Base-by-base conservation (phyloP, 2,797 vertebrate species). In the Paratrypauchen microcephalus region DNA sequence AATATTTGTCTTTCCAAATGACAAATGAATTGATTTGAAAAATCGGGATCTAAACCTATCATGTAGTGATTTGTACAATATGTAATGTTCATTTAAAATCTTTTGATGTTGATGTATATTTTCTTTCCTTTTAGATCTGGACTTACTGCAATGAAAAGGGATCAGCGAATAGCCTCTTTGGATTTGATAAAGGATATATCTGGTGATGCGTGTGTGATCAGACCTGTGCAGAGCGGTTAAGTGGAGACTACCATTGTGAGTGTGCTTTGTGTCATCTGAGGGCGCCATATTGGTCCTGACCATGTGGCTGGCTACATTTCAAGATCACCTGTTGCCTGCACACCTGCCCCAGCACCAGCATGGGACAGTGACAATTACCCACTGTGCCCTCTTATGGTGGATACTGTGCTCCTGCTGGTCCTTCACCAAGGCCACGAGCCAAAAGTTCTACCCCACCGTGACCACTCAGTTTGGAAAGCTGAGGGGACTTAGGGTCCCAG, bases 381-480 rank as follows among this genome's bases (percentile, higher is more conserved):
- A 88, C 83, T 89, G 89, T 72, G 90, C 90, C 83, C 89, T 93
- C 70, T 85, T 92, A n/a, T 90, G 90, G 89, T 93, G 92, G 91
- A 90, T 91, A 85, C 78, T 92, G 83, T 92, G 88, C 57, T 91
- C 91, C 85, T 87, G 87, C 79, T 91, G 91, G 91, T 92, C 88
- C 28, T 81, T 91, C 73, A 91, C 91, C 71, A 88, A 88, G 86
- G 81, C 83, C 6, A 93, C 91, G 0, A 92, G 89, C 81, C 89
- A 93, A 88, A 93, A 90, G 79, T 93, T 92, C 80, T 95, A 95
- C 83, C 96, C 96, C 0, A 95, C 95, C 61, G 96, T 96, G 77
- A 94, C 93, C 84, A 97, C 95, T 6, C 95, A 96, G 85, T 96
- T 95, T 57, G 96, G 96, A 59, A 94, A 94, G 56, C 90, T 97